Base-by-base conservation (phyloP, 2,888 invertebrate genomes). In the Sphaeridia pumilis region DNA sequence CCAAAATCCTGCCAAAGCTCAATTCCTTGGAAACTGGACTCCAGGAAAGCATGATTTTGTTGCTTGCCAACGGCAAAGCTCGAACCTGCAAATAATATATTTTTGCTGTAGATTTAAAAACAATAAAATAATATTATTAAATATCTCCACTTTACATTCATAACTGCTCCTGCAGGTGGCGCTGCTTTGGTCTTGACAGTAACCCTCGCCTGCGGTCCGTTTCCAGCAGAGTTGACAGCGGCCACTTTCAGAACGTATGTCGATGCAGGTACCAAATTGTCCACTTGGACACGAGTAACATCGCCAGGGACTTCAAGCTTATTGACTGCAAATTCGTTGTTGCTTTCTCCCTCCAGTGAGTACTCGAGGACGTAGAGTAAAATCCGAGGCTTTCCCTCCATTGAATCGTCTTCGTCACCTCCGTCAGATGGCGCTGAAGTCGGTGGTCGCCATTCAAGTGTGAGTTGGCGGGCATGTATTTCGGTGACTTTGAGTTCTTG, bases 211-310 rank as follows among this genome's bases (percentile, higher is more conserved):
- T 59, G 57, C 41, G 55, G 56, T 53, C 60, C 60, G 49, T 49
- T 54, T 43, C 64, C 64, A 41, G 64, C 61, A 22, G 61, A 55
- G 55, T 64, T 64, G 45, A 64, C 58, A 35, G 61, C 64, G 36
- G 49, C 54, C 41, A 64, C 59, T 34, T 57, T 59, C 50, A 64
- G 60, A 43, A 53, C 54, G 55, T 64, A 64, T 45, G 58, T 54
- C 24, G 59, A 54, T 21, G 60, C 58, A 41, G 64, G 64, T 43
- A 54, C 56, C 48, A 64, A 53, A 49, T 60, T 60, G 50, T 59
- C 59, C 28, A 64, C 59, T 54, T 51, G 55, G 28, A 55, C 58
- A 49, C 52, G 52, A 51, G 52, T 57, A 47, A 51, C 53, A 38
- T 58, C 62, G 4, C 57, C 57, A 21, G 46, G 20, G 12, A 57